These are phyloP conservation scores for Ormyrus thymus DNA, from an alignment of 2,888 invertebrate species.

Conservation along the genomic window DNA sequence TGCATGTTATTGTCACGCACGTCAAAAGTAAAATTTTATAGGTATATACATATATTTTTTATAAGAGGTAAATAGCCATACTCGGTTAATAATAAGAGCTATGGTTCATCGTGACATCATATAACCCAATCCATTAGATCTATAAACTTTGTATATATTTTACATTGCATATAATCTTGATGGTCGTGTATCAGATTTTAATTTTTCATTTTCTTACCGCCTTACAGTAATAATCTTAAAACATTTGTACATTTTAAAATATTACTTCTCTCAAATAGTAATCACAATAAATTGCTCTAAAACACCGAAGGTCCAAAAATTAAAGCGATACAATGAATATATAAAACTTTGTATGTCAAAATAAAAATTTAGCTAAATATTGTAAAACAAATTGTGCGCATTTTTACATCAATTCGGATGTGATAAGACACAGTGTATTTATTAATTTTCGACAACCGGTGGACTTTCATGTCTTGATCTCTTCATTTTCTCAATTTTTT, in stretches of 20 bases:
- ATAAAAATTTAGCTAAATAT: slow-evolving; percentile 21
- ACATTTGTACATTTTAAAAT: not conserved
- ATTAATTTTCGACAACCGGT: slow-evolving; percentile 43
- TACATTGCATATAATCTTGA: slow-evolving; percentile 47
- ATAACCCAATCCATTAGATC: slow-evolving; percentile 31
- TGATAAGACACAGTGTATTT: slow-evolving; percentile 45
- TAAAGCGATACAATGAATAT: slow-evolving; percentile 30
- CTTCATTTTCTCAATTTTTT: slow-evolving; percentile 32
- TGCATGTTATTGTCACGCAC: slow-evolving; percentile 60
- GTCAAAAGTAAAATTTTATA: slow-evolving; percentile 63
- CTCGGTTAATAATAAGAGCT: slow-evolving; percentile 37
- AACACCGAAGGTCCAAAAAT: slow-evolving; percentile 34
- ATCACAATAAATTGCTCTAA: slow-evolving; percentile 22
- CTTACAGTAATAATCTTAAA: slow-evolving; percentile 17
- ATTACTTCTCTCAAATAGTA: slow-evolving; percentile 1
- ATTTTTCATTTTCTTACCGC: slow-evolving; percentile 53
- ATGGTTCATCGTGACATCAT: slow-evolving; percentile 15
- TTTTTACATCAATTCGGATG: slow-evolving; percentile 31
- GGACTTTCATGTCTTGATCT: slow-evolving; percentile 55
- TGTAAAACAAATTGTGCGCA: slow-evolving; percentile 12
- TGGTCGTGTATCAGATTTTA: slow-evolving; percentile 48
- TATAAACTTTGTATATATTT: slow-evolving; percentile 54
- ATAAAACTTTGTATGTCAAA: slow-evolving; percentile 20
- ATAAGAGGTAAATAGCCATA: slow-evolving; percentile 57
- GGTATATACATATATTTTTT: slow-evolving; percentile 60